Conservation (phyloP, 2,888 invertebrate species). For the Drosophila monieri region DNA sequence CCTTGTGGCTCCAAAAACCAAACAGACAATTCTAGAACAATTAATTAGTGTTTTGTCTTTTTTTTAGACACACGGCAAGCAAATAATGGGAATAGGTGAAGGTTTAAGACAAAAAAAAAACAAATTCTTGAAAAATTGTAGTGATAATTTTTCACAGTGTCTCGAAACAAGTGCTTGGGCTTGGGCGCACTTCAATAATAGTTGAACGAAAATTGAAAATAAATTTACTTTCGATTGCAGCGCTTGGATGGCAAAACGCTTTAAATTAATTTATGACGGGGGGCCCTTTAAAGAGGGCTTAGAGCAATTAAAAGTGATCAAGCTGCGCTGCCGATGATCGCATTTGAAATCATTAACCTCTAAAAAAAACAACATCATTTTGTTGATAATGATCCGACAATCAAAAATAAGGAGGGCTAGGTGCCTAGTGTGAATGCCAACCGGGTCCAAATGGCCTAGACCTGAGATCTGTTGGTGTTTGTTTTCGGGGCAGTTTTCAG, state of each 20-base stretch:
- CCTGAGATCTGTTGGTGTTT: conserved; percentile 17
- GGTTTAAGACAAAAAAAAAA: too few species aligned
- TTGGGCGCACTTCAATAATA: conserved; percentile 49
- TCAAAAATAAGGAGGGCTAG: conserved; percentile 56
- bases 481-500: conserved; percentile 36
- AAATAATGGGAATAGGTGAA: too few species aligned
- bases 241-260: conserved; percentile 16
- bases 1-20: conserved; percentile 46
- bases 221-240: conserved; percentile 65
- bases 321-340: conserved; percentile 45
- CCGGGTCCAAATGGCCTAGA: conserved; percentile 57
- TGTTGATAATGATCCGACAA: conserved; percentile 70
- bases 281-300: conserved; percentile 33
- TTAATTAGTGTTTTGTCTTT: conserved; percentile 58
- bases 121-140: too few species aligned
- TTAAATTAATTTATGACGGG: conserved; percentile 70
- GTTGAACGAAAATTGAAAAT: conserved; percentile 65
- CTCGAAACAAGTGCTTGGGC: conserved; percentile 27
- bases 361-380: conserved; percentile 53
- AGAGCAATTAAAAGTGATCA: conserved; percentile 62
- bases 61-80: conserved; percentile 31
- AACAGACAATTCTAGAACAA: conserved; percentile 57
- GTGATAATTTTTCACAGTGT: not conserved
- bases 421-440: conserved; percentile 16
- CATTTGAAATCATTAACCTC: conserved; percentile 49